Percentiles rank a stretch among this genome's conserved stretches.
These are phyloP conservation scores for Drosophila fungiperda DNA, from an alignment of 2,888 invertebrate species.

Conservation along the genomic window DNA sequence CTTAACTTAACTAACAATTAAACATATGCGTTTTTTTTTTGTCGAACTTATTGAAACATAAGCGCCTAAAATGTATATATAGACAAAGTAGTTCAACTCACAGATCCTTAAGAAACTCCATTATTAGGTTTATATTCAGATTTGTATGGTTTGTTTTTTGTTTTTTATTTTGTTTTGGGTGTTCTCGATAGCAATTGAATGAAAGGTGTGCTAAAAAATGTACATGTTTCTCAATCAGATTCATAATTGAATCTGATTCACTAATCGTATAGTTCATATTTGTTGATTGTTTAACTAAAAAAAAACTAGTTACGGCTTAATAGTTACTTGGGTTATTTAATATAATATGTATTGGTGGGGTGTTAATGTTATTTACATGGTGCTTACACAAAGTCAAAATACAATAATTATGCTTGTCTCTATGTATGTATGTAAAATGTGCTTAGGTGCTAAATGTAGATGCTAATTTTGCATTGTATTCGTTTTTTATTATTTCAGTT, in stretches of 20 bases:
- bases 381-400: slow-evolving; percentile 63
- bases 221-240: slow-evolving; percentile 53
- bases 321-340: slow-evolving; percentile 33
- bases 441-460: slow-evolving; percentile 41
- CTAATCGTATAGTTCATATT: slow-evolving; percentile 26
- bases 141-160: slow-evolving; percentile 4
- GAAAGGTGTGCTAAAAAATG: slow-evolving; percentile 59
- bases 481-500: slow-evolving; percentile 10
- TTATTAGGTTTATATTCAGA: slow-evolving; percentile 21
- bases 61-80: slow-evolving; percentile 32
- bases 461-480: slow-evolving; percentile 57
- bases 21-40: slow-evolving; percentile 14
- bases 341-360: slow-evolving; percentile 71
- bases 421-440: slow-evolving; percentile 29
- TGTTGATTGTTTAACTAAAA: slow-evolving; percentile 34
- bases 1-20: slow-evolving; percentile 45
- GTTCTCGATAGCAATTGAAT: slow-evolving; percentile 31
- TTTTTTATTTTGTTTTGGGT: slow-evolving; percentile 8
- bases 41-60: slow-evolving; percentile 60
- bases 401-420: slow-evolving; percentile 27
- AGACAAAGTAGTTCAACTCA: slow-evolving; percentile 25
- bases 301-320: slow-evolving; percentile 43
- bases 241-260: slow-evolving; percentile 23
- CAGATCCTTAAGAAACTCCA: slow-evolving; percentile 1
- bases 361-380: slow-evolving; percentile 76